These are phyloP conservation scores for Propithecus perrieri DNA, from an alignment of 2,797 vertebrate genomes.

Conservation along the genomic window DNA sequence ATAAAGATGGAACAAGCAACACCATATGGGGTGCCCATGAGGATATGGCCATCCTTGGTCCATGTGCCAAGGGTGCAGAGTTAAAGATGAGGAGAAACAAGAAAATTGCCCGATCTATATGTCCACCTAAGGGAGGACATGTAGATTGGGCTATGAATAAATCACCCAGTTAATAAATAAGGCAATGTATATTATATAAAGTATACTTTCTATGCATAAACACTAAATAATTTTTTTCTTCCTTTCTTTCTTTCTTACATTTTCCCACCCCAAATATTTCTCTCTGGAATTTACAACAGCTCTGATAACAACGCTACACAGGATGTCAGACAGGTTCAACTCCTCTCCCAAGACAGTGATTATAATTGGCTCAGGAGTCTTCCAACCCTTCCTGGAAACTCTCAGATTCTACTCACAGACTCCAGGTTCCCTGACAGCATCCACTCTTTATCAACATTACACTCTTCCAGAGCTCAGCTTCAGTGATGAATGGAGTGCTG, in stretches of 20 bases:
- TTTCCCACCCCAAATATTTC: background rate
- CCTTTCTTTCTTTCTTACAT: background rate
- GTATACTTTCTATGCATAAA: background rate
- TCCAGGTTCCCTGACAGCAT: background rate
- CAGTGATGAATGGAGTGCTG: background rate
- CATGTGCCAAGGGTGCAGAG: background rate
- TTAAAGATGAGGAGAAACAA: background rate
- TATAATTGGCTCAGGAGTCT: background rate
- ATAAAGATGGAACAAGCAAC: background rate
- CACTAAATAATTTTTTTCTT: background rate
- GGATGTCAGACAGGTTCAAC: background rate
- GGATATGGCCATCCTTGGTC: background rate
- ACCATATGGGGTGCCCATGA: background rate
- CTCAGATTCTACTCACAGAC: background rate
- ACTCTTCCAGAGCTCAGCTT: background rate
- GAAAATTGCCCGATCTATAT: background rate
- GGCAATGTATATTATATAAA: background rate
- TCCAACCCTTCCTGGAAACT: background rate
- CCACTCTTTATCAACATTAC: background rate
- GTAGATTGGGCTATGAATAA: background rate
- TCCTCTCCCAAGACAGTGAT: background rate
- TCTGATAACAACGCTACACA: background rate
- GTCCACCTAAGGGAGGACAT: background rate
- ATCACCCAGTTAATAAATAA: background rate
- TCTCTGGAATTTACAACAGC: background rate